A percentile compares a stretch with the other conserved stretches of the same genome.
These are phyloP conservation scores for Sphenopsis melanotis DNA, from an alignment of 2,797 vertebrate species.

Conservation along the genomic window DNA sequence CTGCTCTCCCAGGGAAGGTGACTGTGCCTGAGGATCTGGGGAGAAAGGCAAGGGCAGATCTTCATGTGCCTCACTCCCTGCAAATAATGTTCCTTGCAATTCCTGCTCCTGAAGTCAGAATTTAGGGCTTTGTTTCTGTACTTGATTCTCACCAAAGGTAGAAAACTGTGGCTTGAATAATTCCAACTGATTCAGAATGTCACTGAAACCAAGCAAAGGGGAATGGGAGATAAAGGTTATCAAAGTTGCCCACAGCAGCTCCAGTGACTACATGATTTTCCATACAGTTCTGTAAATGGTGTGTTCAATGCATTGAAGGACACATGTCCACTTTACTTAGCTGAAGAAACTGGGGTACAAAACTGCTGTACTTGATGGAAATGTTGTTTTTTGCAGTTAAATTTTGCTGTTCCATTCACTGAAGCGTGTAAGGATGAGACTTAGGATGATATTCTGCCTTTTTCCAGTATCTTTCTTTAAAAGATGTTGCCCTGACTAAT, in stretches of 20 bases:
- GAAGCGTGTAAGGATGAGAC: background rate
- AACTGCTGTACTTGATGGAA: background rate
- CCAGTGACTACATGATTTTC: fast-evolving
- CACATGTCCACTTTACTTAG: fast-evolving
- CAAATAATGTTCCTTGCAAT: background rate
- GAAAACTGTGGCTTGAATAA: background rate
- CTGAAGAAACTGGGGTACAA: background rate
- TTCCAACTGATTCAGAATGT: background rate
- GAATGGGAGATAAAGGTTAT: background rate
- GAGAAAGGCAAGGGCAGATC: background rate
- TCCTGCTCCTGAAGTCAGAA: background rate
- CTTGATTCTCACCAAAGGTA: background rate
- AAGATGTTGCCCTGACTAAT: background rate
- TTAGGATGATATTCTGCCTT: background rate
- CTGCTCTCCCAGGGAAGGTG: background rate
- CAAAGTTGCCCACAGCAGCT: background rate
- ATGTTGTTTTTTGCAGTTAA: background rate
- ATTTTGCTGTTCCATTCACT: fast-evolving
- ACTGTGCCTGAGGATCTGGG: background rate
- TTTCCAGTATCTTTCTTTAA: background rate
- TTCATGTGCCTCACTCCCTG: background rate
- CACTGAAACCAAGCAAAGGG: background rate
- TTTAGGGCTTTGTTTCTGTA: background rate
- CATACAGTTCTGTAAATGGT: background rate
- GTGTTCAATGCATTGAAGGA: background rate